These are phyloP conservation scores for Ferrisia virgata DNA, from an alignment of 2,888 invertebrate species.

Conservation along the genomic window DNA sequence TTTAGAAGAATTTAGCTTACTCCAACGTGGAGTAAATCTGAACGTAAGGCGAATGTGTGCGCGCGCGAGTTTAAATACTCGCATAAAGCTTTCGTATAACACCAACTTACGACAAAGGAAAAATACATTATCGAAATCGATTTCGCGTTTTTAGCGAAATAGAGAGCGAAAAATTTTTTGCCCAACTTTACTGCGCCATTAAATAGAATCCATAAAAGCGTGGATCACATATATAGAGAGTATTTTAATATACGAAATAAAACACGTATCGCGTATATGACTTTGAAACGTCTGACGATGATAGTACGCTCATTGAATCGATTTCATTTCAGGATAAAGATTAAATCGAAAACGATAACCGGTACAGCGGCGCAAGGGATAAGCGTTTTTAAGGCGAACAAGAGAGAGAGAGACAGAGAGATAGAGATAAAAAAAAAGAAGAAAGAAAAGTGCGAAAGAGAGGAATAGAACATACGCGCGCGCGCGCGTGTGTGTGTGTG, in stretches of 20 bases:
- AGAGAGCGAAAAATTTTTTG: background rate
- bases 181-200: conserved; percentile 28
- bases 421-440: conserved; percentile 22
- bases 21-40: too few relatives aligned
- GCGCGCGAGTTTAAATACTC: too few relatives aligned
- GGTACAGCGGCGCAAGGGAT: conserved; percentile 12
- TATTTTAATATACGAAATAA: conserved; percentile 28
- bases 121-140: background rate
- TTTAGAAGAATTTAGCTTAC: too few relatives aligned
- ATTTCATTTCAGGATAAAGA: conserved; percentile 39
- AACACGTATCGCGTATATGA: conserved; percentile 21
- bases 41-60: too few relatives aligned
- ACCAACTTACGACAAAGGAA: background rate
- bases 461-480: background rate
- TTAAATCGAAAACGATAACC: conserved; percentile 35
- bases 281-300: conserved; percentile 32
- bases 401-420: conserved; percentile 36
- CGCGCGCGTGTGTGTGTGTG: background rate
- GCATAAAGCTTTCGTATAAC: background rate
- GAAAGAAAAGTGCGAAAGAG: background rate
- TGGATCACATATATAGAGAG: background rate
- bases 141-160: background rate
- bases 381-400: background rate
- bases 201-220: conserved; percentile 28
- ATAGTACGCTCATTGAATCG: conserved; percentile 35